Evolutionary conservation across 2,797 vertebrate species (phyloP).

Genomic region (Toxotes lorentzi): DNA sequence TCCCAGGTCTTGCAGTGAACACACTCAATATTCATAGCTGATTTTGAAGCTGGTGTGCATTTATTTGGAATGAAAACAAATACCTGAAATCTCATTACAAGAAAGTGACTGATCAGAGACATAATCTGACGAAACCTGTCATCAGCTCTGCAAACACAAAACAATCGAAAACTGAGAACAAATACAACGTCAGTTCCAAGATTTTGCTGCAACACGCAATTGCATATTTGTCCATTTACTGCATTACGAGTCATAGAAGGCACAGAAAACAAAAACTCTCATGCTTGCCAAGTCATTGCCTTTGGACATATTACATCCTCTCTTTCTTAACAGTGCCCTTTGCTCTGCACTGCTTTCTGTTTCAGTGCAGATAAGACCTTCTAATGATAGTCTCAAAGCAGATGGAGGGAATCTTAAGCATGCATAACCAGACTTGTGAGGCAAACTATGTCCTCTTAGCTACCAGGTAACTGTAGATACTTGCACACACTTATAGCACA

Average conservation of each 20-base stretch:
- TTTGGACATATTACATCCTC: slow-evolving; percentile 20
- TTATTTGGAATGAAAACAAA: slow-evolving; percentile 32
- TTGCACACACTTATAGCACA: slow-evolving; percentile 56
- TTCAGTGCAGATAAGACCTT: slow-evolving; percentile 12
- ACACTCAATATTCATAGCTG: slow-evolving; percentile 3
- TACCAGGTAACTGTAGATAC: slow-evolving; percentile 54
- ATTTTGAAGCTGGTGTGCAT: not conserved
- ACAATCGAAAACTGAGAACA: slow-evolving; percentile 29
- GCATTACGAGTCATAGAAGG: slow-evolving; percentile 35
- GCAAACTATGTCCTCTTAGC: slow-evolving; percentile 47
- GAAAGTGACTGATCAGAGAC: not conserved
- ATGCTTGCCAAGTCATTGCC: slow-evolving; percentile 25
- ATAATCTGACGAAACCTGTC: slow-evolving; percentile 29
- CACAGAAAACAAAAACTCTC: slow-evolving; percentile 26
- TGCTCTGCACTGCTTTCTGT: slow-evolving; percentile 23
- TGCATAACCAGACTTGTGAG: slow-evolving; percentile 33
- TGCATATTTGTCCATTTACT: slow-evolving; percentile 28
- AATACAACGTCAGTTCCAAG: slow-evolving; percentile 30
- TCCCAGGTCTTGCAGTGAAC: not conserved
- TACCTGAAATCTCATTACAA: not conserved
- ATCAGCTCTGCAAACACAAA: slow-evolving; percentile 32
- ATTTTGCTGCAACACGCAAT: slow-evolving; percentile 29
- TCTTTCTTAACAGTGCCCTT: slow-evolving; percentile 10
- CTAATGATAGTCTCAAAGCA: slow-evolving; percentile 15
- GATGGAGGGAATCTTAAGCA: slow-evolving; percentile 44